Conservation (phyloP, 1,140 invertebrate genomes). For the Pantala flavescens region DNA sequence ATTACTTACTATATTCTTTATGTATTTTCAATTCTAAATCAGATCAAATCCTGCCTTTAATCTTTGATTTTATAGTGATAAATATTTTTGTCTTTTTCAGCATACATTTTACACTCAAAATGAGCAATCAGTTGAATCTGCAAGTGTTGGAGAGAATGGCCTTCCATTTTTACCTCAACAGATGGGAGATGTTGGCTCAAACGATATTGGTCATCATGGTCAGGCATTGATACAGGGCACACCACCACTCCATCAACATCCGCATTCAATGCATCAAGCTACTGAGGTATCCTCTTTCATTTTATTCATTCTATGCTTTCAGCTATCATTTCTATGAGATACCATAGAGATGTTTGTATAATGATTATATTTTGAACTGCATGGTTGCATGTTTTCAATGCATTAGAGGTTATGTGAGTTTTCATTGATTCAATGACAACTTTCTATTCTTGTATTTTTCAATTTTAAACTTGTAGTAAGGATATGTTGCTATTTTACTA, state of each 20-base stretch:
- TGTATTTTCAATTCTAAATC: no score
- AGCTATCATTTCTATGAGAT: no score
- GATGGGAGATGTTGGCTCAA: not conserved
- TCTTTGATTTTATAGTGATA: not conserved
- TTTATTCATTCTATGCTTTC: not conserved
- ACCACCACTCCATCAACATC: not conserved
- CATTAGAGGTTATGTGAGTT: no score
- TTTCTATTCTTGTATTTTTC: no score
- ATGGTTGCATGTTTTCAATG: no score
- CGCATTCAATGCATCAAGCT: not conserved
- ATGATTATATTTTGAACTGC: no score
- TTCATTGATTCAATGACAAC: no score
- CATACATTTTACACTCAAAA: conserved; percentile 79
- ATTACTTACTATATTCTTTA: no score
- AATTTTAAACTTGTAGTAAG: no score
- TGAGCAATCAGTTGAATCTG: conserved; percentile 35
- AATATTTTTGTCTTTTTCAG: conserved; percentile 25
- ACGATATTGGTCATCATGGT: not conserved
- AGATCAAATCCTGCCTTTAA: not conserved
- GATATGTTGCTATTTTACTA: no score
- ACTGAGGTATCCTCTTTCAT: not conserved
- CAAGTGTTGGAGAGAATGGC: not conserved
- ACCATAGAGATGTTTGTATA: no score
- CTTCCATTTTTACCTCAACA: not conserved
- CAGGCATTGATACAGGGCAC: not conserved